Conservation (phyloP, 2,888 invertebrate species). For the Clitarchus hookeri region DNA sequence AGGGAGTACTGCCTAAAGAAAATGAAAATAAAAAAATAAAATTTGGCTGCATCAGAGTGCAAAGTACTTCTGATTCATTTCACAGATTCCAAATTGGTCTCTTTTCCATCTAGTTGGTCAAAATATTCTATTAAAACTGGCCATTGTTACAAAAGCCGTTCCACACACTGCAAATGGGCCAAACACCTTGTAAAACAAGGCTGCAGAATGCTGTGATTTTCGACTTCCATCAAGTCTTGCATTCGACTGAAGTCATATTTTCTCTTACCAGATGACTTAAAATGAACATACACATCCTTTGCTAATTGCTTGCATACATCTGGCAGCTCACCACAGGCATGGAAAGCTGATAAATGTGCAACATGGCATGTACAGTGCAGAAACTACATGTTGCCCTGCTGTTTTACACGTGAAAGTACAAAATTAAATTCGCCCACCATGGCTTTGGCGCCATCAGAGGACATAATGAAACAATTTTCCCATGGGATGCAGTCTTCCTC, state of each 20-base stretch:
- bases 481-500: conserved; percentile 11
- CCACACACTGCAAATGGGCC: not conserved
- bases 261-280: conserved; percentile 19
- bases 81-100: not conserved
- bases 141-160: not conserved
- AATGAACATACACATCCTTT: conserved; percentile 21
- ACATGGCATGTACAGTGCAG: conserved; percentile 26
- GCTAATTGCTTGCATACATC: conserved; percentile 19
- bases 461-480: conserved; percentile 20
- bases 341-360: conserved; percentile 27
- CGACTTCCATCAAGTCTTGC: not conserved
- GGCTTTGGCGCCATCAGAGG: conserved; percentile 26
- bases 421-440: conserved; percentile 23
- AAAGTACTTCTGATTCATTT: not conserved
- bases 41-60: not conserved
- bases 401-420: conserved; percentile 18
- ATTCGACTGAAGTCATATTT: not conserved
- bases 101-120: not conserved
- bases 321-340: conserved; percentile 12
- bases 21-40: too few relatives aligned
- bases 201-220: not conserved
- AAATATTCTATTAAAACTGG: not conserved
- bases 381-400: not conserved
- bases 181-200: conserved; percentile 1
- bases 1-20: conserved; percentile 1